Conservation (phyloP, 2,113 vertebrate species). For the Vicugna pacos region DNA sequence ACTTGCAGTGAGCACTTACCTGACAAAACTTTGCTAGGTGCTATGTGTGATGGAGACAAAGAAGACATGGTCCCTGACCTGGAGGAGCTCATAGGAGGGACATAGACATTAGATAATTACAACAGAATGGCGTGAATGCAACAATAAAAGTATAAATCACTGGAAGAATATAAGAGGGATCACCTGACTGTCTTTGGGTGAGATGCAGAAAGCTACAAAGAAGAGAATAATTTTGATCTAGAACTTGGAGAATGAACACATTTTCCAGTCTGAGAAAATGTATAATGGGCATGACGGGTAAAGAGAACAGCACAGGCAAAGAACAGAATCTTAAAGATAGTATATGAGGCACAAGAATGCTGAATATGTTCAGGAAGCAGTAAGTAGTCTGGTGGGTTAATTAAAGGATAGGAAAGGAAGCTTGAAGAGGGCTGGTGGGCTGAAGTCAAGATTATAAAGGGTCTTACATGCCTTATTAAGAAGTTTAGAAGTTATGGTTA, state of each 20-base stretch:
- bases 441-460: conserved; percentile 11
- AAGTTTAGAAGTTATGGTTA: neutral
- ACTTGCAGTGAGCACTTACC: neutral
- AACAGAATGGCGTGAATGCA: neutral
- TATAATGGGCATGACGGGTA: neutral
- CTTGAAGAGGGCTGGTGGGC: neutral
- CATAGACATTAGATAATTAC: neutral
- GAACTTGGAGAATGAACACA: neutral
- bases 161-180: neutral
- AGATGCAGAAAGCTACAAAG: neutral
- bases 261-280: conserved; percentile 34
- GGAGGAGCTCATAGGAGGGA: neutral
- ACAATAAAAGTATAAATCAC: neutral
- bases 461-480: neutral
- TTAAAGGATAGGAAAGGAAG: neutral
- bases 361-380: neutral
- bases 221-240: conserved; percentile 27
- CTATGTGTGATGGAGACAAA: neutral
- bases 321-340: neutral
- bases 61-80: neutral
- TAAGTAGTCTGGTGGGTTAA: neutral
- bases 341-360: neutral
- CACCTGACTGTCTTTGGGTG: neutral
- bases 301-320: neutral
- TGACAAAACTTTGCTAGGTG: neutral